Conservation (phyloP, 2,113 vertebrate species). For the Danionella cerebrum region DNA sequence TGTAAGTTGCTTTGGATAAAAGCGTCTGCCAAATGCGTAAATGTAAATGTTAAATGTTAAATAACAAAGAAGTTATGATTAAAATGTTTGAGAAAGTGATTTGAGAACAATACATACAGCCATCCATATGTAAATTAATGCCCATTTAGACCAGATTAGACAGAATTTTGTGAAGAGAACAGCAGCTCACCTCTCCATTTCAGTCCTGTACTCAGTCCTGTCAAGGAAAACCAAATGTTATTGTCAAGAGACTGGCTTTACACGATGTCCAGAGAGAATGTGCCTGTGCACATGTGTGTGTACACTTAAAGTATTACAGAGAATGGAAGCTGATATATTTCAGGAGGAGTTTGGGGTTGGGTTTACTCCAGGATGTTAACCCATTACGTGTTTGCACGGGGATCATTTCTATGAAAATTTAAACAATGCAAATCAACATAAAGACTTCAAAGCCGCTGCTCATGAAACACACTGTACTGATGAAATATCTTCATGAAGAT, state of each 20-base stretch:
- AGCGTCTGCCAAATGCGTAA: no score
- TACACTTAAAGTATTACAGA: no score
- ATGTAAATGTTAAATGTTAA: no score
- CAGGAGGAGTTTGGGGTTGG: constrained; percentile 1
- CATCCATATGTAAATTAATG: no score
- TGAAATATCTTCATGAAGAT: not conserved
- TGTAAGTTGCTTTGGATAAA: no score
- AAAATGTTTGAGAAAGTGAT: no score
- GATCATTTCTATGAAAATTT: not conserved
- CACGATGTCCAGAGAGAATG: not conserved
- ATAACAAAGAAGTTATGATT: no score
- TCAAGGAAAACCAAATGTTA: not conserved
- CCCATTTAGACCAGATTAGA: no score
- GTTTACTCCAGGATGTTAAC: not conserved
- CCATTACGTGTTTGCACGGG: not conserved
- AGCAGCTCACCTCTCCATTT: not conserved
- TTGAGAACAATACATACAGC: no score
- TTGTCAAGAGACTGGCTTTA: not conserved
- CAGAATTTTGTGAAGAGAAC: no score
- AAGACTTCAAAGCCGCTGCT: not conserved
- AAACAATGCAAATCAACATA: not conserved
- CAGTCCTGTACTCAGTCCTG: not conserved
- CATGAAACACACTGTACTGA: not conserved
- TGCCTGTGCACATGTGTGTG: not conserved
- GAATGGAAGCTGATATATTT: not conserved